A percentile compares a stretch with the other conserved stretches of the same genome.
Evolutionary conservation across 2,888 invertebrate species (phyloP).

Genomic region (Noctua fimbriata): DNA sequence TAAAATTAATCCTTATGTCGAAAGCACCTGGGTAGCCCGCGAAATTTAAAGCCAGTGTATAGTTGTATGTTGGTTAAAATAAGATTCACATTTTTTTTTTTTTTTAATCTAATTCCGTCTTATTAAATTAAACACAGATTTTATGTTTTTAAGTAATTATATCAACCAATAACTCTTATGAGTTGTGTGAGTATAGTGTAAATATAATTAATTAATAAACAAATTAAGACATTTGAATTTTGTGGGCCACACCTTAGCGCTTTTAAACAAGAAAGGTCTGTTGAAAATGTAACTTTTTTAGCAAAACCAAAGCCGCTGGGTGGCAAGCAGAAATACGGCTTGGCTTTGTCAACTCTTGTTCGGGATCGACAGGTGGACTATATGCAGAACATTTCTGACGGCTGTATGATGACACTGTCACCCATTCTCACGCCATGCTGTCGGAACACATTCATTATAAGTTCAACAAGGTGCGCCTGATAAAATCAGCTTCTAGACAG

Average conservation of each 20-base stretch:
- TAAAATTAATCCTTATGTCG: not conserved
- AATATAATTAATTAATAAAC: not conserved
- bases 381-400: slow-evolving; percentile 85
- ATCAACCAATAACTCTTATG: not conserved
- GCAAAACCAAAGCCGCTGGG: slow-evolving; percentile 69
- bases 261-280: not conserved
- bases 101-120: not conserved
- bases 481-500: not conserved
- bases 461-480: slow-evolving; percentile 72
- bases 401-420: slow-evolving; percentile 86
- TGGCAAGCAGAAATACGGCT: slow-evolving; percentile 79
- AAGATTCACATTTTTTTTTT: not conserved
- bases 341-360: slow-evolving; percentile 85
- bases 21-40: not conserved
- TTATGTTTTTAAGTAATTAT: not conserved
- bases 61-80: not conserved
- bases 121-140: not conserved
- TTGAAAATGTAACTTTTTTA: slow-evolving; percentile 52
- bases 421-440: slow-evolving; percentile 88
- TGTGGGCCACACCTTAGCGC: not conserved
- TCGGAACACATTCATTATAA: slow-evolving; percentile 86
- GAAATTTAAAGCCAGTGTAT: not conserved
- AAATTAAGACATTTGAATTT: not conserved
- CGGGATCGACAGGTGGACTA: slow-evolving; percentile 85
- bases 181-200: not conserved